Conservation (phyloP, 2,888 invertebrate genomes). For the Lydus trimaculatus region DNA sequence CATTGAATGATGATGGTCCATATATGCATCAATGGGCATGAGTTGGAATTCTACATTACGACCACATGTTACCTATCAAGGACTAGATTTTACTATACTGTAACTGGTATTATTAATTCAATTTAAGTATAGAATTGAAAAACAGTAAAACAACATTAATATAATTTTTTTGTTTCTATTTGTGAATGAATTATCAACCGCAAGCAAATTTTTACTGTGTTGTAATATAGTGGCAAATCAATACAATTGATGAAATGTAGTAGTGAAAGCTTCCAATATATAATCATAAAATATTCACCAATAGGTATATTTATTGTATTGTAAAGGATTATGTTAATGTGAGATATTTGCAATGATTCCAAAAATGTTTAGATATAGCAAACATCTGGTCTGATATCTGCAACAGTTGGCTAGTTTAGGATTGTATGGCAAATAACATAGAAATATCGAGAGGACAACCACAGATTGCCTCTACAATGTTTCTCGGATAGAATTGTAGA, state of each 20-base stretch:
- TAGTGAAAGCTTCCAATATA: background rate
- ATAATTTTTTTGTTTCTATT: background rate
- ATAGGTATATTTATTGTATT: conserved; percentile 10
- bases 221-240: background rate
- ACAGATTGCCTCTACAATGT: conserved; percentile 8
- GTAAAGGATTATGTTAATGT: conserved; percentile 1
- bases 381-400: conserved; percentile 14
- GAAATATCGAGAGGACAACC: conserved; percentile 8
- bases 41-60: conserved; percentile 6
- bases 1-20: conserved; percentile 45
- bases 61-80: conserved; percentile 4
- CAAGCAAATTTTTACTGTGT: no score
- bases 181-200: background rate
- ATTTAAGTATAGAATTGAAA: background rate
- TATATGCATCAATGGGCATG: conserved; percentile 44
- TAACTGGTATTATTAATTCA: background rate
- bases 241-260: background rate
- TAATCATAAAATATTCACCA: conserved; percentile 12
- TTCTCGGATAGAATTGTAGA: background rate
- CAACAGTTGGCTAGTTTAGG: conserved; percentile 18
- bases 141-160: no score
- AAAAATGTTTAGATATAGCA: background rate
- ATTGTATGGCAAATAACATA: conserved; percentile 11
- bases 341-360: conserved; percentile 12
- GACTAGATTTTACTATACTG: background rate